Evolutionary conservation across 2,888 invertebrate genomes (phyloP).

Genomic region (Danaus chrysippus): DNA sequence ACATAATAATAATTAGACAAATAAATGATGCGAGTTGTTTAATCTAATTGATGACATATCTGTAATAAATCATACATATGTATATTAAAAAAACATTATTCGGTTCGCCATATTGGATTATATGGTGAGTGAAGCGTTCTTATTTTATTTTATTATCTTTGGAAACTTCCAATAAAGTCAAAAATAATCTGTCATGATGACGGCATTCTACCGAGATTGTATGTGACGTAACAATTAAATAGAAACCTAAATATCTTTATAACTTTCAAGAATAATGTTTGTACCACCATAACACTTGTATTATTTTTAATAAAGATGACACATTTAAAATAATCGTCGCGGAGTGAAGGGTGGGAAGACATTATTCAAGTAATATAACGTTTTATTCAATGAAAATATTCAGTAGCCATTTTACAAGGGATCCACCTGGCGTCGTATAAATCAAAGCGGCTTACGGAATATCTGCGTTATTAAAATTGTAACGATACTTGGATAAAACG

Average conservation of each 20-base stretch:
- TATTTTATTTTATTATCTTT: too few relatives aligned
- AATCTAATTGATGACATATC: too few relatives aligned
- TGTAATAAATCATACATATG: too few relatives aligned
- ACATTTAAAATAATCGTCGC: neutral
- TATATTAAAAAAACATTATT: too few relatives aligned
- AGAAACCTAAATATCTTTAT: neutral
- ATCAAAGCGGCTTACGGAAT: slow-evolving; percentile 13
- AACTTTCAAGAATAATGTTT: slow-evolving; percentile 9
- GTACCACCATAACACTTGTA: neutral
- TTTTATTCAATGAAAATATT: slow-evolving; percentile 5
- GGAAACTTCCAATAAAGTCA: too few relatives aligned
- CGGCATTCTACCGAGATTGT: too few relatives aligned
- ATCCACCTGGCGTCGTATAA: slow-evolving; percentile 12
- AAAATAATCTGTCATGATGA: too few relatives aligned
- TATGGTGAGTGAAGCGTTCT: too few relatives aligned
- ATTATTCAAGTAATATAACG: slow-evolving; percentile 4
- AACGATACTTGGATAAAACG: neutral
- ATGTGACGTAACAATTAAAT: too few relatives aligned
- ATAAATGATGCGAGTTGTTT: too few relatives aligned
- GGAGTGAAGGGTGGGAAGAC: neutral
- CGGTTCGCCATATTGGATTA: too few relatives aligned
- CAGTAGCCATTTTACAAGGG: slow-evolving; percentile 6
- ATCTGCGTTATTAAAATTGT: slow-evolving; percentile 12
- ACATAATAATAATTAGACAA: too few relatives aligned
- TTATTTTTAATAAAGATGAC: slow-evolving; percentile 4